These are phyloP conservation scores for Lepus europaeus DNA, from an alignment of 2,113 vertebrate genomes.

Conservation along the genomic window DNA sequence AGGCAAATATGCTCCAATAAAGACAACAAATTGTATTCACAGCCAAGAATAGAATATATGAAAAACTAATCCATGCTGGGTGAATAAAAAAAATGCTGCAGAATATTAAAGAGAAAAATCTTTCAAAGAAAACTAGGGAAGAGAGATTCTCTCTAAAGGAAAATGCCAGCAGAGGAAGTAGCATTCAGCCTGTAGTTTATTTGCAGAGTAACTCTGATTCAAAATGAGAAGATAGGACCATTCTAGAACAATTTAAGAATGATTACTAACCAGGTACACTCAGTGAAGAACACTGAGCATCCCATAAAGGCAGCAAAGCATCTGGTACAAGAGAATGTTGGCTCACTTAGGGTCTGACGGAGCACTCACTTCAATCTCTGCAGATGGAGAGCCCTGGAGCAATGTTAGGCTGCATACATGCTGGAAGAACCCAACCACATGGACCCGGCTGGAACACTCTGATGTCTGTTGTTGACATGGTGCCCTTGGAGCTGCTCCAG, in stretches of 20 bases:
- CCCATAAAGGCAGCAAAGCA: neutral
- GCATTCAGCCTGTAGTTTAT: neutral
- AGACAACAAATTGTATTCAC: neutral
- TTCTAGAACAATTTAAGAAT: neutral
- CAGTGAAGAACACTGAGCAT: neutral
- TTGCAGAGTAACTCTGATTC: neutral
- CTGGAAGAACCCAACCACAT: accelerated
- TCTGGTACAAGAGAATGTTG: neutral
- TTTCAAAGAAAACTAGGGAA: neutral
- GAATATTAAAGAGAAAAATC: neutral
- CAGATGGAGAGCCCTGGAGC: neutral
- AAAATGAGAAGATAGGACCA: neutral
- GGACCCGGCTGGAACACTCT: neutral
- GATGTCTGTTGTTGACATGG: neutral
- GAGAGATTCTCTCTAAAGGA: neutral
- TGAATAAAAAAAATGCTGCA: neutral
- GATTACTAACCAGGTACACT: neutral
- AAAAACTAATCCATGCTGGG: neutral
- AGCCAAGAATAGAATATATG: neutral
- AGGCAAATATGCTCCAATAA: neutral
- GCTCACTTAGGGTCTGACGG: too few species aligned
- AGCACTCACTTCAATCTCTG: neutral
- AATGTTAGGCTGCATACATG: neutral
- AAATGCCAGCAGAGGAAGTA: neutral
- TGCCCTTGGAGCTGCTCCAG: neutral